These are phyloP conservation scores for Solea senegalensis DNA, from an alignment of 2,113 vertebrate genomes.

Conservation along the genomic window DNA sequence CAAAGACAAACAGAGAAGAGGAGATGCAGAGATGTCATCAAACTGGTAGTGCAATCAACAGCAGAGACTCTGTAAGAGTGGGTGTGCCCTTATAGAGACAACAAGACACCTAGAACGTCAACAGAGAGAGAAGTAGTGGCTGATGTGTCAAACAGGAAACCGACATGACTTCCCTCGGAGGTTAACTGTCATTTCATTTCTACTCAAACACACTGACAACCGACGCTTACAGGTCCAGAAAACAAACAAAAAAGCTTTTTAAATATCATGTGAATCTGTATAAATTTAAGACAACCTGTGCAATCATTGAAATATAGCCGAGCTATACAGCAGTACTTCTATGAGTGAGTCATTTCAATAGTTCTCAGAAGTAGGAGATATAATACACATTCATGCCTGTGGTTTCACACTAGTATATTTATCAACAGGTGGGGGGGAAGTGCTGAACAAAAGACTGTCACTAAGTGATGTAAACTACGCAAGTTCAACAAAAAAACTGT, in stretches of 20 bases:
- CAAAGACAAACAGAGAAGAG: slow-evolving; percentile 32
- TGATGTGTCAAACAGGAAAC: slow-evolving; percentile 60
- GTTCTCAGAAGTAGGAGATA: too few species aligned
- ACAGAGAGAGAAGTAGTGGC: slow-evolving; percentile 37
- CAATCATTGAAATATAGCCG: too few species aligned
- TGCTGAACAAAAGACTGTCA: too few species aligned
- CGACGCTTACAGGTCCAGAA: background rate
- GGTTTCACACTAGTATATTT: too few species aligned
- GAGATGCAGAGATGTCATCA: background rate
- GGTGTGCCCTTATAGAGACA: background rate
- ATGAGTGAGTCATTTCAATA: too few species aligned
- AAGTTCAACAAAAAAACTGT: too few species aligned
- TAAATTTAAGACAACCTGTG: too few species aligned
- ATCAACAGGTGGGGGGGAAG: too few species aligned
- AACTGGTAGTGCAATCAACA: background rate
- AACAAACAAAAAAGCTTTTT: background rate
- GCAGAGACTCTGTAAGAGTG: background rate
- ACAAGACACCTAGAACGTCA: background rate
- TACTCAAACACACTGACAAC: background rate
- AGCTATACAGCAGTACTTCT: too few species aligned
- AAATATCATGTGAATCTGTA: background rate
- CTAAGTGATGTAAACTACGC: too few species aligned
- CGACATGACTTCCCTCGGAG: slow-evolving; percentile 28
- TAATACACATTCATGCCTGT: too few species aligned
- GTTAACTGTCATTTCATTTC: slow-evolving; percentile 16